Percentiles rank a stretch among this genome's conserved stretches.
Conservation (phyloP, 1,140 invertebrate species). For the Globodera rostochiensis region DNA sequence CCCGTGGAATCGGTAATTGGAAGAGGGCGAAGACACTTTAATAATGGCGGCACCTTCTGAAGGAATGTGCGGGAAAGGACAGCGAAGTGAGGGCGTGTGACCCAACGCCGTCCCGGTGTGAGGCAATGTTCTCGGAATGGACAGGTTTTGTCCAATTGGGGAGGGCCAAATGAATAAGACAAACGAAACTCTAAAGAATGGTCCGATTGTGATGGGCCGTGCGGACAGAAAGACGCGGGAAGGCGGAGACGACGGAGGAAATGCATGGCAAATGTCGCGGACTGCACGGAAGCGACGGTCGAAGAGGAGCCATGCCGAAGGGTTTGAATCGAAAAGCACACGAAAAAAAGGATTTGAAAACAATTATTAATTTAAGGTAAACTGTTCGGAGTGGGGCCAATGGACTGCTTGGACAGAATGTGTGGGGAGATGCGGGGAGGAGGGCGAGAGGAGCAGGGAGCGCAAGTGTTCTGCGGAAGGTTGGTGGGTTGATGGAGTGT, state of each 20-base stretch:
- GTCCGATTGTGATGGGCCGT: constrained; percentile 16
- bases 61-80: constrained; percentile 48
- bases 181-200: not conserved
- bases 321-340: not conserved
- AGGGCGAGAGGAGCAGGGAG: constrained; percentile 23
- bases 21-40: not conserved
- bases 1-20: not conserved
- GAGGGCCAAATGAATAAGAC: not conserved
- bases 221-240: not conserved
- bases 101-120: constrained; percentile 38
- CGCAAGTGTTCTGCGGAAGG: constrained; percentile 22
- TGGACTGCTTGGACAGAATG: constrained; percentile 57
- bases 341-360: not conserved
- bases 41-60: constrained; percentile 1
- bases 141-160: not conserved
- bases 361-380: not conserved
- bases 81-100: constrained; percentile 40
- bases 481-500: too few relatives aligned
- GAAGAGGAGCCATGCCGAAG: constrained; percentile 28
- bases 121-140: constrained; percentile 33
- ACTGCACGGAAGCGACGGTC: not conserved
- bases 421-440: constrained; percentile 38
- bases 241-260: not conserved
- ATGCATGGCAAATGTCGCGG: not conserved
- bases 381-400: constrained; percentile 33